Evolutionary conservation across 2,113 vertebrate genomes (phyloP).

Genomic region (Sinosuthora webbiana): DNA sequence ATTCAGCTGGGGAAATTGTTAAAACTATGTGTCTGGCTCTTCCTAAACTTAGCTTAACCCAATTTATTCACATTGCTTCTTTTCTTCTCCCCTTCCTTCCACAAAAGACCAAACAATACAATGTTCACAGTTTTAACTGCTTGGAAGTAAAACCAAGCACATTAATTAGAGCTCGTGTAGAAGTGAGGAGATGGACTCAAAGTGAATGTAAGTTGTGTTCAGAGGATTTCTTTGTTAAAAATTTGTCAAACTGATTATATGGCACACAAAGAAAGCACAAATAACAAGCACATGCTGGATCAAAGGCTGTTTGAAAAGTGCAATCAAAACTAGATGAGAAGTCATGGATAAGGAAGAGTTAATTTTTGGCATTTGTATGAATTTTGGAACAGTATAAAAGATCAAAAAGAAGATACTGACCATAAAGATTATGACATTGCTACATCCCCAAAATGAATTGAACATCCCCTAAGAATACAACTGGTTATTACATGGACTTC

Average conservation of each 20-base stretch:
- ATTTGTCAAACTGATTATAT: neutral
- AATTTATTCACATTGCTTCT: neutral
- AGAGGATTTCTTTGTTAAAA: neutral
- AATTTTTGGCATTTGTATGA: neutral
- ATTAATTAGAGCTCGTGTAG: neutral
- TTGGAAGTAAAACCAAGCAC: neutral
- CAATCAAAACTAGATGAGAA: neutral
- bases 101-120: slow-evolving; percentile 3
- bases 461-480: neutral
- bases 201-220: neutral
- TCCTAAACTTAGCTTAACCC: neutral
- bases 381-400: neutral
- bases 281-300: neutral
- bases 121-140: neutral
- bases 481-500: neutral
- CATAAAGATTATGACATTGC: neutral
- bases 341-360: neutral
- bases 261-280: neutral
- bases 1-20: neutral
- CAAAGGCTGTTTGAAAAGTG: neutral
- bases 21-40: neutral
- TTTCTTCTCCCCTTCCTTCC: neutral
- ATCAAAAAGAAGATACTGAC: neutral
- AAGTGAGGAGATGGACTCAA: neutral
- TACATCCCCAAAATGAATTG: neutral